phyloP scores from a whole-genome alignment of 2,113 vertebrate genomes.

The Parotia lawesii region DNA sequence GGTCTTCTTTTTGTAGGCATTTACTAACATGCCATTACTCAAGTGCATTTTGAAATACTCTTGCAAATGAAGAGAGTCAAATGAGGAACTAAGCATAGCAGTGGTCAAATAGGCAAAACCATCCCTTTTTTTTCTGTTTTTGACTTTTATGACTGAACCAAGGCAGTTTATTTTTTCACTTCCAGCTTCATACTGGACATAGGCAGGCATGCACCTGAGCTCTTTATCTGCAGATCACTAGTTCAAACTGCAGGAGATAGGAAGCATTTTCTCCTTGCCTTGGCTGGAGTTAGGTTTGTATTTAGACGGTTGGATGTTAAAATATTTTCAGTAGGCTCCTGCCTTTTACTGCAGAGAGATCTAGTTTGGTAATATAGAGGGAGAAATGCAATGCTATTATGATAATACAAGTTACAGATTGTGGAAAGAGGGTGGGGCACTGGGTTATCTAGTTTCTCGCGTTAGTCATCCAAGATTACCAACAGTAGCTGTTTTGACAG shows the following conservation, averaged over 20 bases:
- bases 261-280: background rate
- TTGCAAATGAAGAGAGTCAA: background rate
- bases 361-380: background rate
- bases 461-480: slow-evolving; percentile 31
- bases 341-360: background rate
- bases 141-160: background rate
- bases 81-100: slow-evolving; percentile 16
- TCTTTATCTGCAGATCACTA: background rate
- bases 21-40: background rate
- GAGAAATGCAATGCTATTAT: background rate
- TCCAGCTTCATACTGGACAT: background rate
- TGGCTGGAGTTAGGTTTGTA: background rate
- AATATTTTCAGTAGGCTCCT: background rate
- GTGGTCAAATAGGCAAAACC: slow-evolving; percentile 9
- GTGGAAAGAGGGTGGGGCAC: slow-evolving; percentile 31
- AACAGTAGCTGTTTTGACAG: slow-evolving; percentile 15
- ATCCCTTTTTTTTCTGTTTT: background rate
- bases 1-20: background rate
- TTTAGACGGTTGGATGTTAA: background rate
- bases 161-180: background rate
- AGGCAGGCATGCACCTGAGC: background rate
- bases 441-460: slow-evolving; percentile 29
- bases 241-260: background rate
- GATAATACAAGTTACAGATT: background rate
- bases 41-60: slow-evolving; percentile 8